phyloP scores from a whole-genome alignment of 30 jellyfish, hydroid and myxozoan species.

The Rhopilema esculentum region DNA sequence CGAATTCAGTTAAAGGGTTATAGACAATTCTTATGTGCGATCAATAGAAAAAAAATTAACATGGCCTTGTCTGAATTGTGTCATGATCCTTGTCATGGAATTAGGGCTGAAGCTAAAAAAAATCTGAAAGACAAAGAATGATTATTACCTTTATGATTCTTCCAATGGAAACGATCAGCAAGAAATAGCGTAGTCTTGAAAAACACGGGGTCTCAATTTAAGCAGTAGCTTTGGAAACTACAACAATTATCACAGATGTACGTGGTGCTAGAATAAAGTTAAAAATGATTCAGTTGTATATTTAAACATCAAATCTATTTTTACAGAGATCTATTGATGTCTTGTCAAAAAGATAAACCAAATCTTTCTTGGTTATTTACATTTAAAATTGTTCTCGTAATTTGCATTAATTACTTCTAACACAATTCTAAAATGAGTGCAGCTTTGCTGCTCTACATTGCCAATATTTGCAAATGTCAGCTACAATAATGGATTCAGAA shows the following conservation, averaged over 20 bases:
- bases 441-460: background rate
- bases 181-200: background rate
- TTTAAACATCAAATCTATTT: background rate
- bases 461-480: background rate
- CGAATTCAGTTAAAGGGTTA: background rate
- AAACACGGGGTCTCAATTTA: conserved; percentile 1
- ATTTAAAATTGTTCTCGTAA: background rate
- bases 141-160: background rate
- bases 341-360: background rate
- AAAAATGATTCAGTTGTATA: background rate
- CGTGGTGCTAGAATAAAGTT: background rate
- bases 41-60: background rate
- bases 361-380: background rate
- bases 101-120: background rate
- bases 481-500: background rate
- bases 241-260: conserved; percentile 7
- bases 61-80: background rate
- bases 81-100: background rate
- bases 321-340: background rate
- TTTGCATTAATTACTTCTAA: background rate
- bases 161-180: background rate
- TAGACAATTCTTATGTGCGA: background rate
- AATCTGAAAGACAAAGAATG: background rate
- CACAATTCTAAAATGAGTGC: background rate
- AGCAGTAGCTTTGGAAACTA: background rate